These are phyloP conservation scores for Parelbella ahira DNA, from an alignment of 2,888 invertebrate genomes.

Conservation along the genomic window DNA sequence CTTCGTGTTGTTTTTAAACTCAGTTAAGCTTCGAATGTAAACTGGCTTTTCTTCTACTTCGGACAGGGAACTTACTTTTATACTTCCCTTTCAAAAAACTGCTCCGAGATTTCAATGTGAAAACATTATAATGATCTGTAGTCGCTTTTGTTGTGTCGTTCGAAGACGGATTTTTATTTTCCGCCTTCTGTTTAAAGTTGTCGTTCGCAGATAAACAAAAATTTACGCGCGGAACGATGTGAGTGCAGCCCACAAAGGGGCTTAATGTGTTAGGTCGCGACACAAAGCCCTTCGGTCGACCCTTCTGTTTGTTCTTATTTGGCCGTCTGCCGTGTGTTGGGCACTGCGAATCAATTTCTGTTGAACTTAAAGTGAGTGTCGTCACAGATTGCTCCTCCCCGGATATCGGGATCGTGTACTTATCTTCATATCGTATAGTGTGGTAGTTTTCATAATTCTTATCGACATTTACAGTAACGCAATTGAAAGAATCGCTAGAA, in stretches of 20 bases:
- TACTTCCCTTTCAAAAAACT: slow-evolving; percentile 48
- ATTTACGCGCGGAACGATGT: slow-evolving; percentile 28
- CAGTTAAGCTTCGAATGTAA: too few relatives aligned
- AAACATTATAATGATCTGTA: too few relatives aligned
- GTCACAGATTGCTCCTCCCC: slow-evolving; percentile 38
- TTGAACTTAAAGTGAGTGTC: slow-evolving; percentile 43
- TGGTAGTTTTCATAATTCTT: slow-evolving; percentile 45
- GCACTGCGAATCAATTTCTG: slow-evolving; percentile 44
- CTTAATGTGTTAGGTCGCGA: slow-evolving; percentile 37
- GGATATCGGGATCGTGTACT: slow-evolving; percentile 46
- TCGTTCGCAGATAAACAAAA: slow-evolving; percentile 27
- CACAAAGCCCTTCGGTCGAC: slow-evolving; percentile 38
- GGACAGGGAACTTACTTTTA: slow-evolving; percentile 48
- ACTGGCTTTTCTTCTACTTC: slow-evolving; percentile 46
- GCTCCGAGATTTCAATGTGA: slow-evolving; percentile 44
- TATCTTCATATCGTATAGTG: slow-evolving; percentile 56
- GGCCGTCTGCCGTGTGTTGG: slow-evolving; percentile 43
- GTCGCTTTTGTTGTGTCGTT: too few relatives aligned
- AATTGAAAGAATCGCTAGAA: slow-evolving; percentile 50
- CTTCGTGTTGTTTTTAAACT: too few relatives aligned
- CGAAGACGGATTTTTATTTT: neutral
- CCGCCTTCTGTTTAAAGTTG: slow-evolving; percentile 14
- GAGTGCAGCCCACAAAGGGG: slow-evolving; percentile 41
- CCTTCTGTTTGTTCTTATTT: slow-evolving; percentile 5
- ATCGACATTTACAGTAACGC: slow-evolving; percentile 39